These are phyloP conservation scores for Astyanax mexicanus DNA, from an alignment of 2,797 vertebrate genomes.

Conservation along the genomic window DNA sequence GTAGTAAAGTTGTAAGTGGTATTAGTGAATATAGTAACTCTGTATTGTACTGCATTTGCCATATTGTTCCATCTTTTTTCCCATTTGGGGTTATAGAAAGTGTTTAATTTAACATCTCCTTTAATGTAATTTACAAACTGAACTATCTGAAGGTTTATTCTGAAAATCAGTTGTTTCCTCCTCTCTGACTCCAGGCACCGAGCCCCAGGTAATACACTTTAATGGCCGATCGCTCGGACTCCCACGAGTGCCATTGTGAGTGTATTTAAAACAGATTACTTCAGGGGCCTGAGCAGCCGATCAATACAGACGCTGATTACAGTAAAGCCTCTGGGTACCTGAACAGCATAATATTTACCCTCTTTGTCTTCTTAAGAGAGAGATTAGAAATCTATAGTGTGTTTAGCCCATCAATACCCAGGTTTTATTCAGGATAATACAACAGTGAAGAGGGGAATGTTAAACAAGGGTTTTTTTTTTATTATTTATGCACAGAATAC, in stretches of 20 bases:
- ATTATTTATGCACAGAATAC: background rate
- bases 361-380: slow-evolving; percentile 67
- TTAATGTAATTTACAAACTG: background rate
- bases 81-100: too few species aligned
- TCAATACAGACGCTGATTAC: slow-evolving; percentile 91
- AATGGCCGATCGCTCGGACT: slow-evolving; percentile 52
- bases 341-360: slow-evolving; percentile 84
- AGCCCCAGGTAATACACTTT: slow-evolving; percentile 75
- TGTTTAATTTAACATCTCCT: too few species aligned
- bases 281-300: slow-evolving; percentile 79
- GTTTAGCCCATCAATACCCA: slow-evolving; percentile 67
- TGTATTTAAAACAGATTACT: slow-evolving; percentile 94
- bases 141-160: background rate
- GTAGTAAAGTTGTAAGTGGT: too few species aligned
- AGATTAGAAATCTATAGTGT: slow-evolving; percentile 82
- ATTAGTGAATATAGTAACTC: too few species aligned
- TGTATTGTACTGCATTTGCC: too few species aligned
- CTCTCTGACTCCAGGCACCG: slow-evolving; percentile 35
- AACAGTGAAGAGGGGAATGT: background rate
- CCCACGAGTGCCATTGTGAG: slow-evolving; percentile 69
- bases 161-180: background rate
- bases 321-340: slow-evolving; percentile 83
- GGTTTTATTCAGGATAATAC: slow-evolving; percentile 4
- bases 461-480: background rate
- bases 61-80: too few species aligned